Evolutionary conservation across 2,797 vertebrate species (phyloP).

Genomic region (Smutsia gigantea): DNA sequence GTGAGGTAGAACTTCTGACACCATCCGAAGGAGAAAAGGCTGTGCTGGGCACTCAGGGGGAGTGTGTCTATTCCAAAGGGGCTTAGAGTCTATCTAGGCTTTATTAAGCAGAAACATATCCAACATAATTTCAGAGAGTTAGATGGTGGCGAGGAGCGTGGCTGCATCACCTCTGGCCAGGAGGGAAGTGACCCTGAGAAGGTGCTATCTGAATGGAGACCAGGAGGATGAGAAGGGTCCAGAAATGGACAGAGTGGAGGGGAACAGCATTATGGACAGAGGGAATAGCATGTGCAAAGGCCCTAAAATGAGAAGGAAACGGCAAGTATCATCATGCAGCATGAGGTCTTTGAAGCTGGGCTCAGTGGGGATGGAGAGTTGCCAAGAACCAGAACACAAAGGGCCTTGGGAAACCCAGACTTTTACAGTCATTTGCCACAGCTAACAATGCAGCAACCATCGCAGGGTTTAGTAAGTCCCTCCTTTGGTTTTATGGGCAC

Average conservation of each 20-base stretch:
- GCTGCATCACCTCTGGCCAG: accelerated
- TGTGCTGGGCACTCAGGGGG: too few relatives aligned
- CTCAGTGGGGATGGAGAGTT: too few relatives aligned
- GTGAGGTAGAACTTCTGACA: not conserved
- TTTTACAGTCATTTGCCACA: not conserved
- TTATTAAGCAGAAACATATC: not conserved
- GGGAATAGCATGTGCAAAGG: too few relatives aligned
- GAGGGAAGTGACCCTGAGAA: not conserved
- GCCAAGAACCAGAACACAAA: accelerated
- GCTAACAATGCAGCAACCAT: accelerated
- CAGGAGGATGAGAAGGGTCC: accelerated
- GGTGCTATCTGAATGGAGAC: not conserved
- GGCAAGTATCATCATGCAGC: not conserved
- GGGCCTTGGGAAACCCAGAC: not conserved
- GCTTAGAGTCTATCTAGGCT: not conserved
- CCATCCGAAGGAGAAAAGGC: accelerated
- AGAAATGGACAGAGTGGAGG: accelerated
- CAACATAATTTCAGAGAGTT: not conserved
- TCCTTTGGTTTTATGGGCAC: not conserved
- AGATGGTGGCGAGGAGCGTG: not conserved
- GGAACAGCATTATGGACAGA: not conserved
- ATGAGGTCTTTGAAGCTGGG: not conserved
- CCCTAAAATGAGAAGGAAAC: accelerated
- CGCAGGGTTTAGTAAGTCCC: too few relatives aligned
- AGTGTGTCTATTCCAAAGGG: not conserved